Evolutionary conservation across 2,888 invertebrate genomes (phyloP).

Genomic region (Gisinianus flammeolus): DNA sequence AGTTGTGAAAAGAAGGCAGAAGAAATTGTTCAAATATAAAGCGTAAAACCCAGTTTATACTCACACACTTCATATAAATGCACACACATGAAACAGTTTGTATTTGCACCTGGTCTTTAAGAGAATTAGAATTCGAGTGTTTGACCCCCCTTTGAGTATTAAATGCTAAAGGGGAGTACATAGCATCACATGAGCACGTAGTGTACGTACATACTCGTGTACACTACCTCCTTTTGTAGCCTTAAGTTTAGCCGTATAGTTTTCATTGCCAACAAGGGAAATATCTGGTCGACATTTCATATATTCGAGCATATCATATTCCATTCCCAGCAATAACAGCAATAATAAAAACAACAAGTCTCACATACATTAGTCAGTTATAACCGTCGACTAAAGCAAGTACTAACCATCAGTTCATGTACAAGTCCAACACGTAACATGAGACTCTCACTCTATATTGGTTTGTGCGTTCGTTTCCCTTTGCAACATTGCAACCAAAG

Average conservation of each 20-base stretch:
- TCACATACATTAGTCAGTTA: background rate
- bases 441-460: no score
- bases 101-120: slow-evolving; percentile 16
- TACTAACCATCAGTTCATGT: background rate
- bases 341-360: background rate
- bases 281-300: background rate
- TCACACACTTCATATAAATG: no score
- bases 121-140: slow-evolving; percentile 4
- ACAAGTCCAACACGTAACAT: no score
- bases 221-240: background rate
- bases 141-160: slow-evolving; percentile 13
- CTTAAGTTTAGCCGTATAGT: background rate
- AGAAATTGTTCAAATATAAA: no score
- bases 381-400: no score
- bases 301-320: background rate
- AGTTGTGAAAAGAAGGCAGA: no score
- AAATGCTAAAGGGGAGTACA: background rate
- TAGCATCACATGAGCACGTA: no score
- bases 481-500: background rate
- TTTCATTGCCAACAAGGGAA: background rate
- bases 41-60: no score
- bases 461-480: background rate
- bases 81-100: background rate
- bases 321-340: background rate
- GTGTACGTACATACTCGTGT: background rate